Conservation (phyloP, 2,113 vertebrate species). For the Lampris incognitus region DNA sequence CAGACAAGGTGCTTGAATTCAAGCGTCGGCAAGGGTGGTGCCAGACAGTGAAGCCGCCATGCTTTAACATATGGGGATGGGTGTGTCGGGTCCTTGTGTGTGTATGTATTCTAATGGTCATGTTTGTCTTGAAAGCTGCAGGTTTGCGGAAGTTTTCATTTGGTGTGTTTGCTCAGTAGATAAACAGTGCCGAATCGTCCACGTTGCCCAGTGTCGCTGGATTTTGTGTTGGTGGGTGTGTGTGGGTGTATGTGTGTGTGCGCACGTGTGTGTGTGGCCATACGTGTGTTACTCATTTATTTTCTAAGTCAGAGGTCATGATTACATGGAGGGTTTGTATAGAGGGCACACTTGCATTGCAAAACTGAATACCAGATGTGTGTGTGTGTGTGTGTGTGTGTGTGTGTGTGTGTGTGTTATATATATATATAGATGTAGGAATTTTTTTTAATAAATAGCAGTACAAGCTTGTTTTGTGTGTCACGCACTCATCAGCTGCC, state of each 20-base stretch:
- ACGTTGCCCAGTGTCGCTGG: neutral
- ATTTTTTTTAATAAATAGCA: no score
- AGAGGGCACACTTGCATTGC: neutral
- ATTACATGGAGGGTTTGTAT: neutral
- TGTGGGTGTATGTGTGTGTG: slow-evolving; percentile 6
- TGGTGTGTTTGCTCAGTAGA: slow-evolving; percentile 18
- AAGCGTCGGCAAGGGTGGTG: neutral
- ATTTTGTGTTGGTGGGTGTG: slow-evolving; percentile 1
- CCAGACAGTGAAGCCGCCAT: neutral
- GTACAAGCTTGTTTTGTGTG: no score
- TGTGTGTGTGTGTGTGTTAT: no score
- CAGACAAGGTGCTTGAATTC: neutral
- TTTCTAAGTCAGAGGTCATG: slow-evolving; percentile 20
- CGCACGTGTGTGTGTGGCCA: slow-evolving; percentile 15
- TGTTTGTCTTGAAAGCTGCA: neutral
- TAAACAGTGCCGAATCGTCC: slow-evolving; percentile 8
- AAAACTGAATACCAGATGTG: no score
- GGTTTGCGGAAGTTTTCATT: neutral
- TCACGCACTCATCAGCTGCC: no score
- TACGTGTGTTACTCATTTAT: slow-evolving; percentile 8
- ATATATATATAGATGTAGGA: no score
- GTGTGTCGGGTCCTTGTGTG: neutral
- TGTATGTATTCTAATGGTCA: neutral
- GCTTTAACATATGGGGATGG: neutral
- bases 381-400: no score